Base-by-base conservation (phyloP, 2,113 vertebrate genomes). In the Zosterops japonicus region DNA sequence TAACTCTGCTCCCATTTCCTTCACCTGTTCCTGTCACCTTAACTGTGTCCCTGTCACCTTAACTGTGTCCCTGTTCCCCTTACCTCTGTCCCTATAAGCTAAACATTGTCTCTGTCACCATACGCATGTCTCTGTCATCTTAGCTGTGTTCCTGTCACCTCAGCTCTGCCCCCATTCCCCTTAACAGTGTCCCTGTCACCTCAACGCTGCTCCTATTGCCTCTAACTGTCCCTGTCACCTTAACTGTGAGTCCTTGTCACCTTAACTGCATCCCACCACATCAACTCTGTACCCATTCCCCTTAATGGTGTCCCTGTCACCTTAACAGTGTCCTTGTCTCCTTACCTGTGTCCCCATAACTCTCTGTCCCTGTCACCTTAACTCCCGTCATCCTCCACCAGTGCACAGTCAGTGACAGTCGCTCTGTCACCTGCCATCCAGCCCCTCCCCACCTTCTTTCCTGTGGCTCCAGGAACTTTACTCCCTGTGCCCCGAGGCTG, bases 381-480 rank as follows among this genome's bases (percentile, higher is more conserved):
- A 25, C 49, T 29, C 33, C 63, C 0, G 0, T 31, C 64, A 27
- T 39, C n/a, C 55, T 44, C 27, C 25, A 21, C 8, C 36, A 29
- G 6, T 11, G 52, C 42, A 18, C 35, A 13, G 42, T 39, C 59
- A 6, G 50, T 57, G 15, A 19, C 76, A 3, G 3, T 5, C 8
- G 44, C 78, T 60, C 39, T 33, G 42, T 25, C 67, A 21, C 14
- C 39, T n/a, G 33, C 79, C 10, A 0, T 2, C 86, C 42, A 6
- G 1, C 1, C 0, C n/a, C 29, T 36, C 41, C 27, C 55, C 33
- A 4, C 42, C 42, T 17, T 13, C 46, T 59, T 33, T 41, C 59
- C n/a, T 1, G 0, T 18, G 28, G 4, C 39, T 41, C 59, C 27
- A 20, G 27, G 67, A 27, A 2, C 11, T 63, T 85, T 4, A 6